Conservation (phyloP, 2,888 invertebrate genomes). For the Autographa gamma region DNA sequence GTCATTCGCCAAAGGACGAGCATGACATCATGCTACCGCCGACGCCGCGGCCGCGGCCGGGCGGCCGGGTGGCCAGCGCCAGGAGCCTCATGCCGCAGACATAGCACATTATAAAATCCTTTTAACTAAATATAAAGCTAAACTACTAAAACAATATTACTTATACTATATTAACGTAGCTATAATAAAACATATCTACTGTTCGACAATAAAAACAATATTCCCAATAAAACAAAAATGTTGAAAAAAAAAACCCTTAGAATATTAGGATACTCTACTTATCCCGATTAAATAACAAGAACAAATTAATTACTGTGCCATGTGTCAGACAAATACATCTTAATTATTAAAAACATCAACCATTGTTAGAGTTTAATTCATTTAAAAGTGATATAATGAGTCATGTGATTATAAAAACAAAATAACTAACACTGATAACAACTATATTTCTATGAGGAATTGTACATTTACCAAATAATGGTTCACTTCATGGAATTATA, state of each 20-base stretch:
- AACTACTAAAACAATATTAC: background rate
- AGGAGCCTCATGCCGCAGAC: slow-evolving; percentile 27
- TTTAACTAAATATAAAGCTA: background rate
- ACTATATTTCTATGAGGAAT: slow-evolving; percentile 21
- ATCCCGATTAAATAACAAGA: background rate
- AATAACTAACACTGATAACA: background rate
- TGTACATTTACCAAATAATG: slow-evolving; percentile 42
- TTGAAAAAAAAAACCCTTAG: background rate
- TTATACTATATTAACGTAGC: too few relatives aligned
- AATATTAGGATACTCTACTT: background rate
- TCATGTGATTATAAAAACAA: background rate
- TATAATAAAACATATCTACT: too few relatives aligned
- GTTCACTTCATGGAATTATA: slow-evolving; percentile 48
- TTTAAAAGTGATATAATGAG: background rate
- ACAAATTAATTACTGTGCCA: background rate
- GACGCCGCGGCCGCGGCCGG: too few relatives aligned
- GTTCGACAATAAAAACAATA: background rate
- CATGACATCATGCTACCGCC: slow-evolving; percentile 63
- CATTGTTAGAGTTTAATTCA: background rate
- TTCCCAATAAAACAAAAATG: too few relatives aligned
- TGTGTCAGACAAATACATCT: background rate
- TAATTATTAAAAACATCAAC: background rate
- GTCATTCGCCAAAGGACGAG: slow-evolving; percentile 63
- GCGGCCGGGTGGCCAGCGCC: slow-evolving; percentile 36
- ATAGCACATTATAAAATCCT: background rate